Evolutionary conservation across 2,888 invertebrate species (phyloP), one percentile per base, ranked within the genome.

Genomic region (Hemicrepidius hirtus): DNA sequence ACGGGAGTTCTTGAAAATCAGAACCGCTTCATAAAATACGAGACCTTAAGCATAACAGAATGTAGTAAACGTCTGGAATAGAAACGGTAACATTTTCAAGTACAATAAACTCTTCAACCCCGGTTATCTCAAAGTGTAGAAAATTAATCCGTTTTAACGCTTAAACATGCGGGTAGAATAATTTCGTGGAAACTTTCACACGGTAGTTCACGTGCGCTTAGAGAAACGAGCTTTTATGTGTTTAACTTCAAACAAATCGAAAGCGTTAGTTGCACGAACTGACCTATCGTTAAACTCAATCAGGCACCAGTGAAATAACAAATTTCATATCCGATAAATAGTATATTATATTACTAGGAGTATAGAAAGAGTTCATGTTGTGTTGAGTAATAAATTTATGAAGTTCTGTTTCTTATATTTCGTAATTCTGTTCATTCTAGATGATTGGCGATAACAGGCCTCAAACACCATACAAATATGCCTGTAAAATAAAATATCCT

Each of bases 61-160:
- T n/a, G n/a, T n/a, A n/a, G n/a, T n/a, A n/a, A n/a, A n/a, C n/a
- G n/a, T n/a, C n/a, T n/a, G n/a, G n/a, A n/a, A n/a, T n/a, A n/a
- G n/a, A n/a, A n/a, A n/a, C n/a, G n/a, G n/a, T n/a, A 53, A n/a
- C n/a, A 32, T 53, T 53, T 53, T 53, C 40, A 40, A 59, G 59
- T 24, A 41, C 59, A 59, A 59, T 59, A 59, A 59, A 59, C 59
- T 40, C 59, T 59, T 59, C 41, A 59, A 59, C 59, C 41, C 24
- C 59, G 20, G 41, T 40, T 59, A 41, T 40, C 37, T 24, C 18
- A 41, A 63, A 28, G 46, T 32, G 18, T 16, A 18, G 62, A 63
- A 44, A 63, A 63, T 63, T 63, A 63, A 46, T 32, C 32, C n/a
- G 62, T 16, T 24, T 46, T 21, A 46, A 59, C 40, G 37, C n/a